Evolutionary conservation across 2,797 vertebrate species (phyloP).

Genomic region (Smutsia temminckii): DNA sequence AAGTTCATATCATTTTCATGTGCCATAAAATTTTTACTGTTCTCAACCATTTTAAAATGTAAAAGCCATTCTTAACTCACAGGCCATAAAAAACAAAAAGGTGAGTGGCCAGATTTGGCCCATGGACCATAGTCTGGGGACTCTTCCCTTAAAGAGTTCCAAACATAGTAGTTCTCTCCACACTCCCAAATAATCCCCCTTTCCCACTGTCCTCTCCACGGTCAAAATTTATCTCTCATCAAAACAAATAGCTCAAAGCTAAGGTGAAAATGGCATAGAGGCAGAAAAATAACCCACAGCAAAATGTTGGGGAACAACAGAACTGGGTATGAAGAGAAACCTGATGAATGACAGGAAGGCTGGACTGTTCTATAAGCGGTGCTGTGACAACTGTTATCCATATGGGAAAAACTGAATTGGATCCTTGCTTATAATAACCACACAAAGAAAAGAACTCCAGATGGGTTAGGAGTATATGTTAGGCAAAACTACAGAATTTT

Average conservation of each 20-base stretch:
- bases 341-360: not conserved
- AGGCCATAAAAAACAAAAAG: not conserved
- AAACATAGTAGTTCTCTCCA: not conserved
- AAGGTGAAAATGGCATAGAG: not conserved
- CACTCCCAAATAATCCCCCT: not conserved
- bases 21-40: not conserved
- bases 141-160: not conserved
- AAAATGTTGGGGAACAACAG: not conserved
- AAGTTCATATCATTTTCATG: not conserved
- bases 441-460: not conserved
- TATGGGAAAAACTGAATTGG: accelerated
- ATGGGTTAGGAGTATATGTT: not conserved
- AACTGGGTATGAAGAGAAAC: no score
- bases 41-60: not conserved
- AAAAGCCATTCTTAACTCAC: not conserved
- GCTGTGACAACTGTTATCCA: not conserved
- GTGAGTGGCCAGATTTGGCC: not conserved
- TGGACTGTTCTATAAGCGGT: not conserved
- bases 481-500: not conserved
- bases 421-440: no score
- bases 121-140: not conserved
- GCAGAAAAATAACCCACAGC: not conserved
- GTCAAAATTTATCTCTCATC: not conserved
- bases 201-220: not conserved
- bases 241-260: not conserved